These are phyloP conservation scores for Sinhomidia bicolor DNA, from an alignment of 2,888 invertebrate genomes.

Conservation along the genomic window DNA sequence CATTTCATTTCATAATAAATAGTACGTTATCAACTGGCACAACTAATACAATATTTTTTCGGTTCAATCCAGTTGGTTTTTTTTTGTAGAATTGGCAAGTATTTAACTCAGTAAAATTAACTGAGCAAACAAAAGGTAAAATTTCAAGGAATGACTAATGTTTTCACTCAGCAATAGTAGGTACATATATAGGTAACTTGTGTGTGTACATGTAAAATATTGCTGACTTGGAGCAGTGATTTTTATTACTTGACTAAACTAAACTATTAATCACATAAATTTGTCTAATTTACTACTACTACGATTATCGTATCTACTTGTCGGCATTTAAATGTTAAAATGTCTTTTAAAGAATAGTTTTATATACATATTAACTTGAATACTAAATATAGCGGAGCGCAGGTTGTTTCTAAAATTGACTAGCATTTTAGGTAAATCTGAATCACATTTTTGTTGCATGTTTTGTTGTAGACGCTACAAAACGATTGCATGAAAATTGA, in stretches of 20 bases:
- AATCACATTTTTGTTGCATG: constrained; percentile 60
- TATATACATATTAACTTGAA: no score
- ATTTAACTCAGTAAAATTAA: neutral
- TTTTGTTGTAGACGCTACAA: neutral
- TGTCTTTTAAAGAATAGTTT: constrained; percentile 6
- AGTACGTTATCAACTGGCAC: no score
- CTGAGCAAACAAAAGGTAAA: neutral
- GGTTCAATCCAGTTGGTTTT: no score
- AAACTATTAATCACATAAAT: no score
- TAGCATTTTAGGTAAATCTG: constrained; percentile 44
- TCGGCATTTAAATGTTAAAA: neutral
- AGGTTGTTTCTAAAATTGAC: constrained; percentile 10
- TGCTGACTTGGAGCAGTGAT: no score
- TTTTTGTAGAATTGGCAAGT: neutral
- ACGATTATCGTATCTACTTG: no score
- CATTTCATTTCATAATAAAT: neutral
- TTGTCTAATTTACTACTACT: no score
- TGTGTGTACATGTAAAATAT: no score
- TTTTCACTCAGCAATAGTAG: neutral
- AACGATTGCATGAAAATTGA: neutral
- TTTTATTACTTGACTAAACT: no score
- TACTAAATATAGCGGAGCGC: no score
- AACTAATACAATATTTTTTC: no score
- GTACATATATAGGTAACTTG: no score
- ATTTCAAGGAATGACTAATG: constrained; percentile 20